Evolutionary conservation across 2,797 vertebrate genomes (phyloP).

Genomic region (Numenius phaeopus): DNA sequence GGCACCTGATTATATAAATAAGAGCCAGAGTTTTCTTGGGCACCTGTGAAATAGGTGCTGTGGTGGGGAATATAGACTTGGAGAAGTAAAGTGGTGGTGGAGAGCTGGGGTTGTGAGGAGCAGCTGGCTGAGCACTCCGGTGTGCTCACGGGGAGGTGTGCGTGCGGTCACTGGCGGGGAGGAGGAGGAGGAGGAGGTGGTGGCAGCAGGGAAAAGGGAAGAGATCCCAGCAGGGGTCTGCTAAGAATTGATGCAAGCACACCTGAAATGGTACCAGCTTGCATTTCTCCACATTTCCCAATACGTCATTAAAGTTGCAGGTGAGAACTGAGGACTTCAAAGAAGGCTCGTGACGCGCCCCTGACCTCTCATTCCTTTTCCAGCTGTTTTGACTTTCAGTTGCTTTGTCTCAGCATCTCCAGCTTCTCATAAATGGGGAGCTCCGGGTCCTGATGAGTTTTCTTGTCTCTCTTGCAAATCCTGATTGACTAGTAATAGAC

Average conservation of each 20-base stretch:
- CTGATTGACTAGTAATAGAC: background rate
- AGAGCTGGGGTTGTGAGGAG: background rate
- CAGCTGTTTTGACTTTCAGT: background rate
- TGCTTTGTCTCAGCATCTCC: background rate
- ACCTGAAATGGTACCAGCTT: background rate
- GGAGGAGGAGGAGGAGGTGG: background rate
- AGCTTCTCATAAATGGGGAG: background rate
- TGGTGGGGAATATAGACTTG: background rate
- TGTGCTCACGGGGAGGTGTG: background rate
- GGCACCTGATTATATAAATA: background rate
- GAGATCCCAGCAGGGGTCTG: background rate
- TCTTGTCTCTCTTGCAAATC: background rate
- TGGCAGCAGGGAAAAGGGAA: background rate
- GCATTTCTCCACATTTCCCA: background rate
- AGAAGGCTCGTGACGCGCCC: background rate
- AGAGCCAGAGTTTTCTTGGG: background rate
- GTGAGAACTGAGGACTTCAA: background rate
- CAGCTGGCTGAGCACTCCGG: background rate
- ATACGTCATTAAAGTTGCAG: background rate
- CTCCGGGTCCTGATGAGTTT: background rate
- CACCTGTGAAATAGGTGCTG: background rate
- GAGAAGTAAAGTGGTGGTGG: background rate
- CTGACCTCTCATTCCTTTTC: background rate
- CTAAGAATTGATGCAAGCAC: background rate
- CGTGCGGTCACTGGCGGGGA: fast-evolving